Conservation (phyloP, 2,797 vertebrate species). For the Galaxias olidus region DNA sequence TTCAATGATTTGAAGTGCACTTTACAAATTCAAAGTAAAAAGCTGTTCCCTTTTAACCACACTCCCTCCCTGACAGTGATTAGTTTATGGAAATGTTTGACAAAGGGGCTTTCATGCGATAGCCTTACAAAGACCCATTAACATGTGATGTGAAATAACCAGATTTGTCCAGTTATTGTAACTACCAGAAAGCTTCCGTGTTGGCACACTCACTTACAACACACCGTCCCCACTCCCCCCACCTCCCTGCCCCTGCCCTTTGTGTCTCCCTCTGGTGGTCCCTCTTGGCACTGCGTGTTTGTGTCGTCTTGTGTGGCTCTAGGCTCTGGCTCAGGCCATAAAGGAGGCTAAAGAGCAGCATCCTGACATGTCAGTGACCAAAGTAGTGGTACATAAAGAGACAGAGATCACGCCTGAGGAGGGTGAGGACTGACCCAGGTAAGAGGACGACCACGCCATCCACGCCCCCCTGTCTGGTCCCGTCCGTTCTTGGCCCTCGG, state of each 20-base stretch:
- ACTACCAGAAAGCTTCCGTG: slow-evolving; percentile 39
- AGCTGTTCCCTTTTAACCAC: slow-evolving; percentile 43
- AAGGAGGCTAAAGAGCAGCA: slow-evolving; percentile 99
- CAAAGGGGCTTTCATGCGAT: slow-evolving; percentile 26
- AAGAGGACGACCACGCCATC: slow-evolving; percentile 75
- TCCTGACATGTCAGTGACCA: slow-evolving; percentile 99
- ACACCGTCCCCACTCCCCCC: slow-evolving; percentile 77
- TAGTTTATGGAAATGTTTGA: neutral
- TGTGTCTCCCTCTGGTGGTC: slow-evolving; percentile 91
- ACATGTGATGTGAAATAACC: slow-evolving; percentile 46
- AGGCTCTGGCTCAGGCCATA: slow-evolving; percentile 99
- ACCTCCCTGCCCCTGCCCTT: slow-evolving; percentile 73
- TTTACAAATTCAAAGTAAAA: too few relatives aligned
- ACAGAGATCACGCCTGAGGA: slow-evolving; percentile 98
- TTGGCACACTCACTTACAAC: slow-evolving; percentile 59
- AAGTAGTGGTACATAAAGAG: slow-evolving; percentile 99
- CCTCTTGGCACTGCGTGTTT: slow-evolving; percentile 71
- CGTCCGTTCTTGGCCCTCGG: slow-evolving; percentile 39
- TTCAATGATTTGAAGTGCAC: neutral
- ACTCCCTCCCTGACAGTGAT: slow-evolving; percentile 67
- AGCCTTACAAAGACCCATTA: slow-evolving; percentile 29
- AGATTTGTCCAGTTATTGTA: slow-evolving; percentile 32
- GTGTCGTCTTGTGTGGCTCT: slow-evolving; percentile 43
- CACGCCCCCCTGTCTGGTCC: slow-evolving; percentile 49
- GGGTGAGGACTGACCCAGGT: slow-evolving; percentile 97